Conservation (phyloP, 2,888 invertebrate genomes). For the Lamellibrachia columna region DNA sequence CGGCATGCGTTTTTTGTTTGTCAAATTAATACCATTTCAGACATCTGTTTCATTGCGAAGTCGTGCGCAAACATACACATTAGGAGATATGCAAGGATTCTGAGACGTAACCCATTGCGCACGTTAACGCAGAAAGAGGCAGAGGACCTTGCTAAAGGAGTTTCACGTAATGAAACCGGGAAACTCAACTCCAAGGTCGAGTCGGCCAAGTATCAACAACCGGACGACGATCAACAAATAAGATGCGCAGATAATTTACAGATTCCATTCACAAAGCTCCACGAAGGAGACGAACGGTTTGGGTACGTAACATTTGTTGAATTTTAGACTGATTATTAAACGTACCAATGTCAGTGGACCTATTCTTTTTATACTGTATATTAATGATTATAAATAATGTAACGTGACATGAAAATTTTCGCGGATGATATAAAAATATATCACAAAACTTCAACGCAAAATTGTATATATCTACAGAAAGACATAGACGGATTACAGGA, state of each 20-base stretch:
- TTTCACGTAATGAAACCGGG: not conserved
- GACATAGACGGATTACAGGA: too few relatives aligned
- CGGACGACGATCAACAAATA: not conserved
- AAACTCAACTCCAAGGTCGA: not conserved
- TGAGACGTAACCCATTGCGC: not conserved
- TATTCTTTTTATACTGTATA: too few relatives aligned
- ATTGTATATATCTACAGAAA: too few relatives aligned
- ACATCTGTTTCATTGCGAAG: not conserved
- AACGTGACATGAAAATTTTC: too few relatives aligned
- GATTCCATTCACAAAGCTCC: not conserved
- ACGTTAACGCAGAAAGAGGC: not conserved
- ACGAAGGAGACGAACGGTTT: not conserved
- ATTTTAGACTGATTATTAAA: not conserved
- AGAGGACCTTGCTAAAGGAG: constrained; percentile 4
- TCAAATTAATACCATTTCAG: not conserved
- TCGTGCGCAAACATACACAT: constrained; percentile 3
- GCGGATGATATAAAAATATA: too few relatives aligned
- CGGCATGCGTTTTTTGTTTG: not conserved
- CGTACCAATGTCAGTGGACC: too few relatives aligned
- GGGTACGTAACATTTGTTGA: not conserved
- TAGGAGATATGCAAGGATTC: not conserved
- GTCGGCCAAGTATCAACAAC: not conserved
- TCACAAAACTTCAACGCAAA: too few relatives aligned
- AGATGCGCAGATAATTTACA: not conserved
- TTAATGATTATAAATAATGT: too few relatives aligned